These are phyloP conservation scores for Pangasius djambal DNA, from an alignment of 2,797 vertebrate genomes.

Conservation along the genomic window DNA sequence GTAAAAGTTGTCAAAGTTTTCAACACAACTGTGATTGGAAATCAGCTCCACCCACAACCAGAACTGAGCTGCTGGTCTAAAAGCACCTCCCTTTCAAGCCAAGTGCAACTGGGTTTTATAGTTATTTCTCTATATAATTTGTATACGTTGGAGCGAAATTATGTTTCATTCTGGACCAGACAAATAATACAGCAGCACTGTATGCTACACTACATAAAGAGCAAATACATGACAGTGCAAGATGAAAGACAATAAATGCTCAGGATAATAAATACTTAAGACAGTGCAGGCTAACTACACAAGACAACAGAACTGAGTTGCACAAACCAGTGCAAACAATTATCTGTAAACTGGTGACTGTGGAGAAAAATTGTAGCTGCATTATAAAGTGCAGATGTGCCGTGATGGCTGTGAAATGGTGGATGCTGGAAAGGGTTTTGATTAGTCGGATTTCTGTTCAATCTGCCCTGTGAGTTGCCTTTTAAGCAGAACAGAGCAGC, in stretches of 20 bases:
- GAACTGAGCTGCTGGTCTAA: neutral
- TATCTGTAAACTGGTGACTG: neutral
- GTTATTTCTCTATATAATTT: neutral
- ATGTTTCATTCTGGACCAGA: neutral
- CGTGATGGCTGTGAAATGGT: neutral
- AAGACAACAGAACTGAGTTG: neutral
- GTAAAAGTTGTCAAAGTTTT: neutral
- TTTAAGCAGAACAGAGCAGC: neutral
- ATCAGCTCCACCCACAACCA: neutral
- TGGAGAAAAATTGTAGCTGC: neutral
- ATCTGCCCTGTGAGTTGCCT: neutral
- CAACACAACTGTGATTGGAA: neutral
- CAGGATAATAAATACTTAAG: neutral
- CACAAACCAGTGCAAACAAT: neutral
- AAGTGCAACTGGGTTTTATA: neutral
- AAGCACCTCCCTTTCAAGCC: neutral
- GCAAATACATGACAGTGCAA: neutral
- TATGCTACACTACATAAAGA: neutral
- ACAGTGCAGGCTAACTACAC: neutral
- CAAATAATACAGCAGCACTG: neutral
- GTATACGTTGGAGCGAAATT: neutral
- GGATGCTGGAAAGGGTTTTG: neutral
- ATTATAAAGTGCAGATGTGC: neutral
- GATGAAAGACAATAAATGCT: neutral
- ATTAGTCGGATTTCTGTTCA: neutral